These are phyloP conservation scores for Periophthalmus modestus DNA, from an alignment of 2,113 vertebrate genomes.

Conservation along the genomic window DNA sequence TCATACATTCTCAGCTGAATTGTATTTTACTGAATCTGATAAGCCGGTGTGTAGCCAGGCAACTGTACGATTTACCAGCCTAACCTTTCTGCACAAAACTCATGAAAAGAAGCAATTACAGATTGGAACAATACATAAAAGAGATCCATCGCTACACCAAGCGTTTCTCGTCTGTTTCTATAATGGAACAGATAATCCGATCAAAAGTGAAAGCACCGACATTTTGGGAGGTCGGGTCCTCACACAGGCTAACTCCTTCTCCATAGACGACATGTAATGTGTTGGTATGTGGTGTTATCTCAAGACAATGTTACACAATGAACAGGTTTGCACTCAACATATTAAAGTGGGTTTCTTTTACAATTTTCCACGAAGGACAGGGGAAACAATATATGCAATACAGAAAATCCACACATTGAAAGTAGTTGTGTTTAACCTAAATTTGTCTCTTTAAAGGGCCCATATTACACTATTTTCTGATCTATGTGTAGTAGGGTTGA, in stretches of 20 bases:
- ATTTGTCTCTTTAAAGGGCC: too few species aligned
- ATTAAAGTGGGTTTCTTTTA: background rate
- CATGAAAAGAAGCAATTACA: conserved; percentile 79
- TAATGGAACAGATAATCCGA: conserved; percentile 69
- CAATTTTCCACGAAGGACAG: too few species aligned
- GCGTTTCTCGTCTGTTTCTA: conserved; percentile 45
- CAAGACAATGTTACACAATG: background rate
- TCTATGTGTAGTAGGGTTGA: too few species aligned
- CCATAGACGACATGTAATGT: conserved; percentile 17
- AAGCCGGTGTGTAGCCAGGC: conserved; percentile 36
- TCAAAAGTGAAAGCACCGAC: conserved; percentile 67
- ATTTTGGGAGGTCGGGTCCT: conserved; percentile 62
- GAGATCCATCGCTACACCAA: conserved; percentile 49
- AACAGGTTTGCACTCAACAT: background rate
- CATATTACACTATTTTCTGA: too few species aligned
- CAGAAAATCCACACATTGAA: too few species aligned
- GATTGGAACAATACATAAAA: conserved; percentile 71
- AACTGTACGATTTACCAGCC: conserved; percentile 47
- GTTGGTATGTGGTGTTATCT: conserved; percentile 17
- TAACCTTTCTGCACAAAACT: conserved; percentile 55
- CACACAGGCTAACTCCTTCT: conserved; percentile 28
- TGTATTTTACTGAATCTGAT: conserved; percentile 33
- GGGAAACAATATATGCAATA: too few species aligned
- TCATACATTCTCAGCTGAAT: conserved; percentile 1
- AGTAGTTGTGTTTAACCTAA: too few species aligned